These are phyloP conservation scores for Limnephilus rhombicus DNA, from an alignment of 2,888 invertebrate genomes.

Conservation along the genomic window DNA sequence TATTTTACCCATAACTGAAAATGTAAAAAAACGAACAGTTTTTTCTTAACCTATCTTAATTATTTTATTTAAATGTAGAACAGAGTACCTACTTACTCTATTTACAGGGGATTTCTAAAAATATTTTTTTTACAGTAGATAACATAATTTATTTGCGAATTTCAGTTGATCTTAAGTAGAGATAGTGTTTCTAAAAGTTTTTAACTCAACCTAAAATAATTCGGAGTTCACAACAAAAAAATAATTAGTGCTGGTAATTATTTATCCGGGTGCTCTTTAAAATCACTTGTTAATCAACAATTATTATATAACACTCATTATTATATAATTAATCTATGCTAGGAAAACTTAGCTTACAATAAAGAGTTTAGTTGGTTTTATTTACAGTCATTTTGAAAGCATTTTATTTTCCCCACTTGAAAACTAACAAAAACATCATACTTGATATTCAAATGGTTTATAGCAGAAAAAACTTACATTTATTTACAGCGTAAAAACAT, in stretches of 20 bases:
- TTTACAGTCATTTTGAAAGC: slow-evolving; percentile 28
- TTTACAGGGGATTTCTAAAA: too few species aligned
- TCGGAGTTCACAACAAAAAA: too few species aligned
- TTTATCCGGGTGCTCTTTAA: background rate
- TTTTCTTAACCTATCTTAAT: background rate
- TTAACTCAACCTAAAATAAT: too few species aligned
- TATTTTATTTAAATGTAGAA: background rate
- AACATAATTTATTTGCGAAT: too few species aligned
- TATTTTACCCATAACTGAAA: background rate
- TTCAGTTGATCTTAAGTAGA: too few species aligned
- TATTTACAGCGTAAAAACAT: background rate
- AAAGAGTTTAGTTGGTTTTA: background rate
- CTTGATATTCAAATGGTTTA: background rate
- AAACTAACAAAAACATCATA: slow-evolving; percentile 2
- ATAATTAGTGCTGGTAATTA: too few species aligned
- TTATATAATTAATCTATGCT: background rate
- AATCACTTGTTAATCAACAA: background rate
- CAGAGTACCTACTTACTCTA: too few species aligned
- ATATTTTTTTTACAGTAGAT: too few species aligned
- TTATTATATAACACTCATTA: background rate
- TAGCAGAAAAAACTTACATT: background rate
- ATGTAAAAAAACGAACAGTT: background rate
- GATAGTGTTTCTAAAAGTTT: too few species aligned
- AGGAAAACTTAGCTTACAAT: background rate
- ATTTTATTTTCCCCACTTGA: slow-evolving; percentile 49